Evolutionary conservation across 2,888 invertebrate genomes (phyloP).

Genomic region (Synanthedon myopaeformis): DNA sequence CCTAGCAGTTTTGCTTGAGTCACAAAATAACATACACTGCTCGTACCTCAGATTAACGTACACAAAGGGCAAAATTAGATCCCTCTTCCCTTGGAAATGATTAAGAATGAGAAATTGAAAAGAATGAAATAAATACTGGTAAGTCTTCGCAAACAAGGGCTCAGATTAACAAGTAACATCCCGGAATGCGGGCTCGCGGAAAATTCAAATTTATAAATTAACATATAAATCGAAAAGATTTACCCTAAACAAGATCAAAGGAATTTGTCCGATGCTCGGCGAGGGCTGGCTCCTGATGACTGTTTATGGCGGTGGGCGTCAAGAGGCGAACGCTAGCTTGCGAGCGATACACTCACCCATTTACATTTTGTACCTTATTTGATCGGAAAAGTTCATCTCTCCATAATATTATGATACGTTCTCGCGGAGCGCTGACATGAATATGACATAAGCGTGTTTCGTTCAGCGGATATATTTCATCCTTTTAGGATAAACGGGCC

Average conservation of each 20-base stretch:
- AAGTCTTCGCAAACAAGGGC: conserved; percentile 32
- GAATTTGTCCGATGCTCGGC: conserved; percentile 55
- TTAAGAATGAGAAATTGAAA: conserved; percentile 9
- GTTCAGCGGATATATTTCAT: conserved; percentile 9
- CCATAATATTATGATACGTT: conserved; percentile 13
- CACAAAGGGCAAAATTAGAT: neutral
- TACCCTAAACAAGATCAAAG: conserved; percentile 66
- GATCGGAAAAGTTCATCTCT: conserved; percentile 24
- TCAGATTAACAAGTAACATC: conserved; percentile 48
- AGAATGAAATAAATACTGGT: conserved; percentile 23
- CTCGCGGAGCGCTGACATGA: conserved; percentile 7
- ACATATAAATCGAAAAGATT: conserved; percentile 69
- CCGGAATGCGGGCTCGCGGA: conserved; percentile 37
- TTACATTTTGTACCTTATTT: conserved; percentile 36
- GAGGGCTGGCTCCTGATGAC: conserved; percentile 42
- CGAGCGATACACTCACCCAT: conserved; percentile 24
- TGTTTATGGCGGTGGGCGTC: conserved; percentile 38
- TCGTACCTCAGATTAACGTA: neutral
- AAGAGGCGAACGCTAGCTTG: conserved; percentile 20
- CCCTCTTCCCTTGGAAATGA: neutral
- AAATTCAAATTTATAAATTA: conserved; percentile 65
- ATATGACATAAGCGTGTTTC: conserved; percentile 13
- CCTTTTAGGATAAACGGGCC: conserved; percentile 5
- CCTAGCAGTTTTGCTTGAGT: conserved; percentile 15
- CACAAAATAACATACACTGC: neutral